Evolutionary conservation across 2,113 vertebrate species (phyloP).

Genomic region (Phrynosoma blainvillii): DNA sequence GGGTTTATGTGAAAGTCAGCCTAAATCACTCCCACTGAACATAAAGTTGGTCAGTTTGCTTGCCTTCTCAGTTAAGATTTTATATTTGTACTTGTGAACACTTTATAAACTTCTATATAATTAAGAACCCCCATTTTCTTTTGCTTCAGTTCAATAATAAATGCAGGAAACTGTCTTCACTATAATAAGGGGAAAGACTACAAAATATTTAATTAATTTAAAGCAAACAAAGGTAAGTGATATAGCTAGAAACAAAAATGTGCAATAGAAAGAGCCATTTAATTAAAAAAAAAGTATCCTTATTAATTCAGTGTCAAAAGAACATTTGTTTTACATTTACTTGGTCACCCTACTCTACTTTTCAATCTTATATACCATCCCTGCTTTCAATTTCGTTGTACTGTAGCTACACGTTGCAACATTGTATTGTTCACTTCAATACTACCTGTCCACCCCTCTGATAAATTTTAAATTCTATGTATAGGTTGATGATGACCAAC

Average conservation of each 20-base stretch:
- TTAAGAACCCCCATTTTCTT: neutral
- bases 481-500: neutral
- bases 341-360: neutral
- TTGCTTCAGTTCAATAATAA: neutral
- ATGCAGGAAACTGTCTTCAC: neutral
- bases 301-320: neutral
- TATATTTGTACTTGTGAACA: neutral
- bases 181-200: neutral
- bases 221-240: neutral
- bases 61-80: neutral
- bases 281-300: neutral
- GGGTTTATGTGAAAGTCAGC: neutral
- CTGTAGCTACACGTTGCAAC: neutral
- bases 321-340: neutral
- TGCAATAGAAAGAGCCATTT: neutral
- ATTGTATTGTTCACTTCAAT: neutral
- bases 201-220: neutral
- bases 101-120: neutral
- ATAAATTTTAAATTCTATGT: slow-evolving; percentile 31
- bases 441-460: neutral
- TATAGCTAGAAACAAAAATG: neutral
- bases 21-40: neutral
- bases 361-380: neutral
- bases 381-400: neutral
- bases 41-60: neutral